A percentile compares a stretch with the other conserved stretches of the same genome.
Conservation (phyloP, 2,888 invertebrate genomes). For the Rhagonycha fulva region DNA sequence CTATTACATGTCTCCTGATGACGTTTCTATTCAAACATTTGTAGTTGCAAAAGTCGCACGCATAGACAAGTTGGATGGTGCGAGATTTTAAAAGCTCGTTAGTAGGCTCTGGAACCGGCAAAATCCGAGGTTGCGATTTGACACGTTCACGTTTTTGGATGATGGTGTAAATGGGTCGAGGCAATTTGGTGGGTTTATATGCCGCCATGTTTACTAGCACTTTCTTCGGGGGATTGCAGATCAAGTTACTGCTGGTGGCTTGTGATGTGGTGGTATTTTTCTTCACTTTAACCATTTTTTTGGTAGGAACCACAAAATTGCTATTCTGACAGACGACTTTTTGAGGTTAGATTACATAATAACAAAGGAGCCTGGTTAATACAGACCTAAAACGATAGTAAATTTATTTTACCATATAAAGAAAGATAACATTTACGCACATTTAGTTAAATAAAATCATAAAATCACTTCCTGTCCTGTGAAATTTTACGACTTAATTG, state of each 20-base stretch:
- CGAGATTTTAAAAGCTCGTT: neutral
- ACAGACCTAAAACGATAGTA: neutral
- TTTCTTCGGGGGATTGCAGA: neutral
- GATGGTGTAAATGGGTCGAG: neutral
- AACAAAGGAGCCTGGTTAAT: neutral
- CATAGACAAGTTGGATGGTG: neutral
- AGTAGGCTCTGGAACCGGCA: neutral
- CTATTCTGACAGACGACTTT: neutral
- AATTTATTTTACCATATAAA: neutral
- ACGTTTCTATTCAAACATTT: neutral
- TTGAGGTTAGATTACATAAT: neutral
- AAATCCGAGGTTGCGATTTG: neutral
- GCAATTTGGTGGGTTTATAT: neutral
- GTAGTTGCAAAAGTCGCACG: neutral
- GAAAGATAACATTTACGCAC: neutral
- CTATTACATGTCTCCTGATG: neutral
- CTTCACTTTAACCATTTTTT: neutral
- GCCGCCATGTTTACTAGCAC: neutral
- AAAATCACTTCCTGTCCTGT: neutral
- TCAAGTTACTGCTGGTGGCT: neutral
- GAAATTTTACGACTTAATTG: neutral
- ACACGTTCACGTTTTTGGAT: neutral
- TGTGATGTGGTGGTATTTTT: neutral
- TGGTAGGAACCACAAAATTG: neutral
- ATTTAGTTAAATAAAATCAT: neutral